These are phyloP conservation scores for Trichonephila clavipes DNA, from an alignment of 1,140 invertebrate species.

Conservation along the genomic window DNA sequence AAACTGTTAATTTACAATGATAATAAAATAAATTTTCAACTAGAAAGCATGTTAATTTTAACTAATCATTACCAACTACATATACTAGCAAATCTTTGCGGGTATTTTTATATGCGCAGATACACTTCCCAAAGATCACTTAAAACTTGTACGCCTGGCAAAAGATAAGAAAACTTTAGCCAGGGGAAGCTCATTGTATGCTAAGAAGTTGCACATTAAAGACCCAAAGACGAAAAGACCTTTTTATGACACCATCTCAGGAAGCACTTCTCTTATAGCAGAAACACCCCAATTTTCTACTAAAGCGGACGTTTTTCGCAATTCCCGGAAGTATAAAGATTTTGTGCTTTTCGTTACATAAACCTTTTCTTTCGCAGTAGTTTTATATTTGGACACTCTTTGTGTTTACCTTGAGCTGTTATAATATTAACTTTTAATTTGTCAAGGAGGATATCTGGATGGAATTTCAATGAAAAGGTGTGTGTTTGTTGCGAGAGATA, in stretches of 20 bases:
- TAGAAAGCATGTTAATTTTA: too few relatives aligned
- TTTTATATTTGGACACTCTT: too few relatives aligned
- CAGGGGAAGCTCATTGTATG: neutral
- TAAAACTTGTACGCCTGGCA: neutral
- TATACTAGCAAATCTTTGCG: neutral
- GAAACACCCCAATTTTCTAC: neutral
- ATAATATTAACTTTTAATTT: neutral
- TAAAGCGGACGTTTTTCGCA: slow-evolving; percentile 9
- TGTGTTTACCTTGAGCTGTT: too few relatives aligned
- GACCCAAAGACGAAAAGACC: neutral
- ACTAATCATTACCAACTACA: neutral
- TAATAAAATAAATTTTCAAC: too few relatives aligned
- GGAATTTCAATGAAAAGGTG: too few relatives aligned
- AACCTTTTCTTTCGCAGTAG: neutral
- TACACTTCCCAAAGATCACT: neutral
- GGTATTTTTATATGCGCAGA: neutral
- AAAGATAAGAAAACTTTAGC: neutral
- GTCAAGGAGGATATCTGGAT: neutral
- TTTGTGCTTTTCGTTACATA: neutral
- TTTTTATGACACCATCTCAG: neutral
- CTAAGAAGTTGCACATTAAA: neutral
- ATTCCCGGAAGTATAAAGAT: neutral
- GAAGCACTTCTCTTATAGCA: too few relatives aligned
- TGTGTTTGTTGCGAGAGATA: too few relatives aligned
- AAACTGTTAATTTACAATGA: too few relatives aligned